phyloP scores from a whole-genome alignment of 2,113 vertebrate species.

The Gnathonemus echidnorhynchus region DNA sequence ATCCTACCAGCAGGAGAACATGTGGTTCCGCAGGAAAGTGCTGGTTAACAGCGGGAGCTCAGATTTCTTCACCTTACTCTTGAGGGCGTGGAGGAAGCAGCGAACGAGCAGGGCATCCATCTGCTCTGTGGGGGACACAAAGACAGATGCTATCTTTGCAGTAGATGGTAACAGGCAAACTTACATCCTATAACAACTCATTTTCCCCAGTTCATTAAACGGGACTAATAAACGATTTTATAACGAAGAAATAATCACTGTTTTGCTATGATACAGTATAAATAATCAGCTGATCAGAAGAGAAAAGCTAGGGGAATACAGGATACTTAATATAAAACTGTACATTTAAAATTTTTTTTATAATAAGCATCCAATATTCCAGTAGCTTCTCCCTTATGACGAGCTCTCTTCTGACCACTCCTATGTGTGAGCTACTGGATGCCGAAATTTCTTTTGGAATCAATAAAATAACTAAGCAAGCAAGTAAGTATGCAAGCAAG shows the following conservation, averaged over 20 bases:
- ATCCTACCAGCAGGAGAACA: conserved; percentile 89
- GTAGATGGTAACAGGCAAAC: background rate
- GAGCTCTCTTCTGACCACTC: background rate
- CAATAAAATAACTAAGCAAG: too few relatives aligned
- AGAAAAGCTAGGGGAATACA: background rate
- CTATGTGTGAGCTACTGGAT: too few relatives aligned
- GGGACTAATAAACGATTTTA: background rate
- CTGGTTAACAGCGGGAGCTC: conserved; percentile 91
- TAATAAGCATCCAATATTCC: background rate
- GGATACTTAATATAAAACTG: background rate
- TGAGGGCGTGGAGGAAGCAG: conserved; percentile 88
- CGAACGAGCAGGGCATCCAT: conserved; percentile 82
- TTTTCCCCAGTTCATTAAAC: background rate
- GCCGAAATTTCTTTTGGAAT: too few relatives aligned
- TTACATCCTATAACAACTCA: background rate
- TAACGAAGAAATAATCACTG: background rate
- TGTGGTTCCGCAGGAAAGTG: conserved; percentile 82
- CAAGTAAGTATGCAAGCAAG: too few relatives aligned
- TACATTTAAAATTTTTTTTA: background rate
- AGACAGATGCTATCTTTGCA: background rate
- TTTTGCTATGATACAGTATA: background rate
- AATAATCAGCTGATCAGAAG: background rate
- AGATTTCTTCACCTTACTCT: conserved; percentile 83
- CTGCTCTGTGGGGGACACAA: conserved; percentile 61
- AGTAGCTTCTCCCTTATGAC: background rate